Base-by-base conservation (phyloP, 2,888 invertebrate species). In the Metalampra italica region DNA sequence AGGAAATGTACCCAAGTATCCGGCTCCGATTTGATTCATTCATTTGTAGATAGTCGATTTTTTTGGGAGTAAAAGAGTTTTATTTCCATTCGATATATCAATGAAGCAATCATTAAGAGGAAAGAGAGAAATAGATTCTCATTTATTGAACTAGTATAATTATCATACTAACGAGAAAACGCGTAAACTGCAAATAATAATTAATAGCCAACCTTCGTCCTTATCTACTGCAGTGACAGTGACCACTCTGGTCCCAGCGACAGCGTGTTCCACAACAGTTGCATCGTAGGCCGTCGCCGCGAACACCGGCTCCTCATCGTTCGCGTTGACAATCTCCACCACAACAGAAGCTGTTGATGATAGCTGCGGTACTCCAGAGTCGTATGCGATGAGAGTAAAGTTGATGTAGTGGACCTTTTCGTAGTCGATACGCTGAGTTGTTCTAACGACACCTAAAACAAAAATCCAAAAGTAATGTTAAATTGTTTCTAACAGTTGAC, bases 231-330 rank as follows among this genome's bases (percentile, higher is more conserved):
- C 97, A 51, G 91, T 91, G 0, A 97, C 94, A 38, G 92, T 91
- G 0, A 94, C 84, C 0, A 97, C 93, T 3, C 90, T 91, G 0
- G 95, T 95, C 0, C 94, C 95, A 0, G 91, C 90, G 0, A 92
- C 91, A 0, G 95, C 91, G 68, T 97, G 96, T 76, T 97, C 97
- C 0, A 91, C 85, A 0, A 97, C 91, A 0, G 91, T 91, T 0
- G 94, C 94, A 47, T 92, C 92, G 68, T 97, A 97, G 7, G 84
- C 80, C 13, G 83, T 80, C 53, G 92, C 90, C 0, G 90, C 89
- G 75, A 98, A 98, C 43, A 90, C 88, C 0, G 98, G 98, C 68
- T 94, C 93, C 69, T 96, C 96, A 66, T 98, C 97, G 64, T 98
- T 98, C 0, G 96, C 91, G 71, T 98, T 97, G 32, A 93, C 87